A percentile compares a stretch with the other conserved stretches of the same genome.
Conservation (phyloP, 2,888 invertebrate genomes). For the Lycia hirtaria region DNA sequence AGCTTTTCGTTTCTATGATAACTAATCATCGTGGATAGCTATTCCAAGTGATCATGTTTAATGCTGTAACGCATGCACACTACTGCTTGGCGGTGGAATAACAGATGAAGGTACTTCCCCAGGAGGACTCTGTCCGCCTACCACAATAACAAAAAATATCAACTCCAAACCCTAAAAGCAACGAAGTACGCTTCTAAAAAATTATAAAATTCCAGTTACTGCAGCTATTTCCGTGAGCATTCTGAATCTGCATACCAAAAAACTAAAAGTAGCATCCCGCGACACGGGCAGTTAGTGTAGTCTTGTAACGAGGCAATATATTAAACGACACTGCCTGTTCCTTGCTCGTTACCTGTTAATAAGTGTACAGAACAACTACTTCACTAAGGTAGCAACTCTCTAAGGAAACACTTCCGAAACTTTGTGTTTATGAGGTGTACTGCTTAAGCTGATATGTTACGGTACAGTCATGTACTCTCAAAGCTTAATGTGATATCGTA, state of each 20-base stretch:
- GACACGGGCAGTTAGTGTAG: slow-evolving; percentile 49
- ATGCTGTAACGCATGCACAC: too few species aligned
- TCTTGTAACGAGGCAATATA: slow-evolving; percentile 65
- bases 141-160: too few species aligned
- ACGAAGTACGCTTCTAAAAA: not conserved
- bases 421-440: too few species aligned
- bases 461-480: not conserved
- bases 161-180: not conserved
- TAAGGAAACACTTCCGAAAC: not conserved
- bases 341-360: slow-evolving; percentile 38
- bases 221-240: slow-evolving; percentile 1
- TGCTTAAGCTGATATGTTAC: too few species aligned
- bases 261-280: slow-evolving; percentile 35
- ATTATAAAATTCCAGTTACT: not conserved
- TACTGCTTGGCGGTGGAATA: too few species aligned
- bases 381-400: not conserved
- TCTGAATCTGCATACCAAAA: slow-evolving; percentile 33
- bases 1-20: too few species aligned
- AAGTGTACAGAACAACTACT: slow-evolving; percentile 5
- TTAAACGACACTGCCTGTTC: slow-evolving; percentile 55
- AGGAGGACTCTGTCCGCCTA: too few species aligned
- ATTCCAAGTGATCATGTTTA: too few species aligned
- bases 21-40: too few species aligned
- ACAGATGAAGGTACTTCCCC: too few species aligned
- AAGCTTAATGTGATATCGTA: too few species aligned